These are phyloP conservation scores for Manacus vitellinus DNA, from an alignment of 2,113 vertebrate species.

Conservation along the genomic window DNA sequence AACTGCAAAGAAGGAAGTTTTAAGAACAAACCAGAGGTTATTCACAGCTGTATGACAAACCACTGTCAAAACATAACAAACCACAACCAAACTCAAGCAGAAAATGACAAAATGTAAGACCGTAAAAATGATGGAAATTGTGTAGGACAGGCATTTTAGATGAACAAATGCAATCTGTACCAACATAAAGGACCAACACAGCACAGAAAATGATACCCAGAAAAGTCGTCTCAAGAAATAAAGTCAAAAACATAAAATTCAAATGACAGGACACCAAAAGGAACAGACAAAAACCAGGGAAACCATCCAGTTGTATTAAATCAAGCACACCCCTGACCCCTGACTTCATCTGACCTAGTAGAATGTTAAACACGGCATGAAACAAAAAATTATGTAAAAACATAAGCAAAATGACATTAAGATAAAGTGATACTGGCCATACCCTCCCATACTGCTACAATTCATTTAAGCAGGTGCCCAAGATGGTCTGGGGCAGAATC, in stretches of 20 bases:
- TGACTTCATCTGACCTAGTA: conserved; percentile 66
- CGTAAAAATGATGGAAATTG: conserved; percentile 76
- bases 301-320: conserved; percentile 72
- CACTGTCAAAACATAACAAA: conserved; percentile 76
- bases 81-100: conserved; percentile 60
- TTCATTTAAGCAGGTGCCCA: neutral
- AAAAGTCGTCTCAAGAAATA: conserved; percentile 64
- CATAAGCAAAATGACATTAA: neutral
- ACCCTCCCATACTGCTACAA: neutral
- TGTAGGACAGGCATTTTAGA: conserved; percentile 70
- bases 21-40: conserved; percentile 65
- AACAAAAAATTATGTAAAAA: conserved; percentile 33
- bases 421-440: neutral
- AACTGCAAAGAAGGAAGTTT: conserved; percentile 69
- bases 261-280: conserved; percentile 74
- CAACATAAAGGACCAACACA: conserved; percentile 51
- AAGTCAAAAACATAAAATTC: conserved; percentile 75
- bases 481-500: neutral
- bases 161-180: conserved; percentile 72
- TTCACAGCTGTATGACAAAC: conserved; percentile 70
- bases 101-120: conserved; percentile 69
- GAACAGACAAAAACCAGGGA: conserved; percentile 69
- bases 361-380: conserved; percentile 36
- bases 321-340: conserved; percentile 52
- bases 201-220: conserved; percentile 49